Base-by-base conservation (phyloP, 2,797 vertebrate species). In the Microhierax caerulescens region DNA sequence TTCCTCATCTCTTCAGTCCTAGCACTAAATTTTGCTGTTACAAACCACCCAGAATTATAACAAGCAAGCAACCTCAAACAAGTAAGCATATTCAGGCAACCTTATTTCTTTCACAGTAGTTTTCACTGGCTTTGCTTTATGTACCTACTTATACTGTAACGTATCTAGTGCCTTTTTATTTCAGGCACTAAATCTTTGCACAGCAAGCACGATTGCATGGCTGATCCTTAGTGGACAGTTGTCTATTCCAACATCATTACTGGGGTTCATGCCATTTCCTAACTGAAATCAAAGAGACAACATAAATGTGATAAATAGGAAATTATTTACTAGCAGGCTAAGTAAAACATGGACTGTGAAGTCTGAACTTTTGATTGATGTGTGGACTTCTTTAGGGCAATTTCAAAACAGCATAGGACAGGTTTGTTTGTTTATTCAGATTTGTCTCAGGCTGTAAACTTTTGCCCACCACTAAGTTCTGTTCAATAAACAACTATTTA, bases 141-240 rank as follows among this genome's bases (percentile, higher is more conserved):
- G 11, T 47, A 39, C 17, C 32, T 72, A 19, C 28, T 47, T 67
- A 32, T 2, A 30, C 27, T 32, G 13, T 24, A 39, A 10, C 5
- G 1, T 28, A 74, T 12, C n/a, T 50, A 12, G 4, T 48, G 22
- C 9, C 27, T 83, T 81, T 43, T 63, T 23, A 48, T 68, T 93
- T 82, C n/a, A 60, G 45, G 21, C 30, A 61, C 0, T 1, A 39
- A 85, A 53, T 41, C 60, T 85, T 74, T 74, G 57, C 34, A 80
- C 13, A 88, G 39, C 63, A 48, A 93, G n/a, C 17, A 39, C 0
- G 0, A 43, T 19, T 23, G 27, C 5, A 6, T 10, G 10, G 24
- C 41, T 80, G 37, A 84, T 65, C 21, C 23, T 69, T 65, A 22
- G 30, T 51, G 61, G 12, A 41, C 2, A 48, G 22, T 4, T 73